Evolutionary conservation across 2,113 vertebrate species (phyloP).

Genomic region (Bos javanicus): DNA sequence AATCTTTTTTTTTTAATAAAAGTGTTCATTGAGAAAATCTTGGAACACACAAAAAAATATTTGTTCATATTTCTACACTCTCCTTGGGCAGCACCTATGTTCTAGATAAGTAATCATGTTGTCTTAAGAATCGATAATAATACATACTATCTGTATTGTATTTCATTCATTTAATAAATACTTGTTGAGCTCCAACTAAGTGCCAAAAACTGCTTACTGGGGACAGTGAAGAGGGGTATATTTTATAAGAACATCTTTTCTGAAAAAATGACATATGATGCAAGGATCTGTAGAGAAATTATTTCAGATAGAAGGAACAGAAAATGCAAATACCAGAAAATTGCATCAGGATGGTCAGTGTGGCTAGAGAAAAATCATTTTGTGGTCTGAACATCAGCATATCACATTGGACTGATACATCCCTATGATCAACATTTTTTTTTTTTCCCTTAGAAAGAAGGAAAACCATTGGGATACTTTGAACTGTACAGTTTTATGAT

Average conservation of each 20-base stretch:
- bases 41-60: neutral
- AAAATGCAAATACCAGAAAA: neutral
- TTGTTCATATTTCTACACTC: neutral
- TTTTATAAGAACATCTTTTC: neutral
- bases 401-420: too few relatives aligned
- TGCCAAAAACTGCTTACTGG: neutral
- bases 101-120: neutral
- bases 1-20: neutral
- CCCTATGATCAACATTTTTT: neutral
- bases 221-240: neutral
- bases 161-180: neutral
- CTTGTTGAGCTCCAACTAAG: neutral
- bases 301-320: neutral
- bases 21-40: neutral
- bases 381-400: neutral
- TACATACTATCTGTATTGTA: neutral
- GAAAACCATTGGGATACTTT: neutral
- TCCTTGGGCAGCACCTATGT: too few relatives aligned
- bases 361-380: neutral
- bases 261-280: neutral
- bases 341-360: fast-evolving
- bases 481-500: neutral
- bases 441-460: neutral
- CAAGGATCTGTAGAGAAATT: neutral
- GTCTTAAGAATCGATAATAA: neutral